Conservation (phyloP, 1,140 invertebrate genomes). For the Ips typographus region DNA sequence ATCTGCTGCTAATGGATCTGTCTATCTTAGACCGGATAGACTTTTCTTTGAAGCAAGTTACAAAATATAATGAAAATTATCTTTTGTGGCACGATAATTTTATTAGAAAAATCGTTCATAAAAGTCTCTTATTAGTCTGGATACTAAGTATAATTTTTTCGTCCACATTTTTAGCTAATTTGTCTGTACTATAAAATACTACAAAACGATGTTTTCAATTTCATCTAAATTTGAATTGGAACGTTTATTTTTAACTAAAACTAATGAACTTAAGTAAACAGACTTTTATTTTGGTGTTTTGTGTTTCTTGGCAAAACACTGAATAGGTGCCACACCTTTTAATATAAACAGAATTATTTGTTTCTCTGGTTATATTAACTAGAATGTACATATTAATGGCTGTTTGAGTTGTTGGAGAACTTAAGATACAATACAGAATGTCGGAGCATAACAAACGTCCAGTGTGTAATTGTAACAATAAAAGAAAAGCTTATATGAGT, state of each 20-base stretch:
- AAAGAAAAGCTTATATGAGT: no score
- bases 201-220: conserved; percentile 3
- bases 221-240: conserved; percentile 3
- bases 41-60: neutral
- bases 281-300: conserved; percentile 3
- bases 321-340: neutral
- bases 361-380: neutral
- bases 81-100: no score
- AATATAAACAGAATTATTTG: neutral
- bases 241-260: conserved; percentile 13
- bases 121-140: no score
- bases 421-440: no score
- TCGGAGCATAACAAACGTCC: no score
- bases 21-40: conserved; percentile 3
- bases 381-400: no score
- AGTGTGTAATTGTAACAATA: no score
- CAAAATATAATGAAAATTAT: neutral
- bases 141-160: no score
- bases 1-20: conserved; percentile 16
- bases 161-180: neutral
- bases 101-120: no score
- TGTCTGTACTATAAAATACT: neutral
- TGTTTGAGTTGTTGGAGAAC: no score
- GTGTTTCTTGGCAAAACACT: neutral
- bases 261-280: conserved; percentile 26